phyloP scores from a whole-genome alignment of 1,140 invertebrate genomes.

The Brachystomella parvula region DNA sequence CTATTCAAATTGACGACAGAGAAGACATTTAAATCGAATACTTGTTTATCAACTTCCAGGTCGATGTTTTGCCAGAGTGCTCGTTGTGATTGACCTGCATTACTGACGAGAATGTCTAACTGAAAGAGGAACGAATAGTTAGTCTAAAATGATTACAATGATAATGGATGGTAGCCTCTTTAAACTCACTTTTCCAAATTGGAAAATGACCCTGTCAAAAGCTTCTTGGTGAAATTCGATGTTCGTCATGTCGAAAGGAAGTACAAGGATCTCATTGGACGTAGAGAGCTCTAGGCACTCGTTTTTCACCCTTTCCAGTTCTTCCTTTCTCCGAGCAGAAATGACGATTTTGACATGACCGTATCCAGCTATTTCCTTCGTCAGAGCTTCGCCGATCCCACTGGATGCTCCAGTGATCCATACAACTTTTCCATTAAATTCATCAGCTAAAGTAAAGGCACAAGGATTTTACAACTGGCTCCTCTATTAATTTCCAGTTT shows the following conservation, averaged over 20 bases:
- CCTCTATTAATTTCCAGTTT: not conserved
- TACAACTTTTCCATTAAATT: conserved; percentile 62
- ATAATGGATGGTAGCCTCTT: no score
- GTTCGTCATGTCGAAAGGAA: conserved; percentile 63
- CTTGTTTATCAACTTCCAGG: conserved; percentile 61
- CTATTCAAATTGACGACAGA: conserved; percentile 61
- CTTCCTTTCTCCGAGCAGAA: conserved; percentile 61
- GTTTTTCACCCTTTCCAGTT: conserved; percentile 65
- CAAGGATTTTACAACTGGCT: not conserved
- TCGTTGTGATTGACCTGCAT: conserved; percentile 72
- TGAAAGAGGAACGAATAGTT: conserved; percentile 39
- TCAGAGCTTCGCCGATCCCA: conserved; percentile 74
- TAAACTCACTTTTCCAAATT: conserved; percentile 61
- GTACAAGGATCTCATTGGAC: conserved; percentile 52
- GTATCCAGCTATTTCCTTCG: conserved; percentile 58
- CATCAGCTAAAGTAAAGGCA: conserved; percentile 15
- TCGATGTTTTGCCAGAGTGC: conserved; percentile 68
- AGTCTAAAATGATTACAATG: not conserved
- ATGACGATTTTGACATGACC: conserved; percentile 62
- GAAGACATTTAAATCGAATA: conserved; percentile 78
- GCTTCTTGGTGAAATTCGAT: conserved; percentile 53
- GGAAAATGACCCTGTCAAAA: conserved; percentile 57
- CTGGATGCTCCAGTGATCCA: conserved; percentile 86
- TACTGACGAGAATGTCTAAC: conserved; percentile 72
- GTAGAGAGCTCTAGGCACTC: conserved; percentile 51